phyloP scores from a whole-genome alignment of 2,888 invertebrate genomes.

The Pammene fasciana region DNA sequence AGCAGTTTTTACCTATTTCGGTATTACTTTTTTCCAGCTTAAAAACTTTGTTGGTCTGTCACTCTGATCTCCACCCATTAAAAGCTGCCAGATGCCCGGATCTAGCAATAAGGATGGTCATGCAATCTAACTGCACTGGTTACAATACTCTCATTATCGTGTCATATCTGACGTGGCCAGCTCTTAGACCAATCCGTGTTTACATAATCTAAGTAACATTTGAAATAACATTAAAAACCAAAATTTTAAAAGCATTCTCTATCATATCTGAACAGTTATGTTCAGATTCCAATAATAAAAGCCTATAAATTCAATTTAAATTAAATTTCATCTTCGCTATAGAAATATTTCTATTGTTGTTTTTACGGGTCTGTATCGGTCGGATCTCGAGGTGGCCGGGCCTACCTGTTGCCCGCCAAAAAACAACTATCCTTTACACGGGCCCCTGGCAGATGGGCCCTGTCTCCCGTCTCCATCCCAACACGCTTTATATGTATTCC shows the following conservation, averaged over 20 bases:
- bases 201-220: conserved; percentile 9
- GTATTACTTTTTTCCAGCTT: no score
- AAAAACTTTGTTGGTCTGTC: no score
- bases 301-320: conserved; percentile 20
- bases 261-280: no score
- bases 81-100: no score
- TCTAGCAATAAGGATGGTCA: no score
- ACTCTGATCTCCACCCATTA: no score
- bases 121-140: no score
- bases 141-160: no score
- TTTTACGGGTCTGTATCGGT: conserved; percentile 40
- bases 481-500: conserved; percentile 15
- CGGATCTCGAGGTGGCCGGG: conserved; percentile 44
- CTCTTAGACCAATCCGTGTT: no score
- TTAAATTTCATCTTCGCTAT: conserved; percentile 33
- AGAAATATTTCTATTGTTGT: conserved; percentile 45
- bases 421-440: conserved; percentile 43
- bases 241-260: no score
- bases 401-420: conserved; percentile 46
- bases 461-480: conserved; percentile 11
- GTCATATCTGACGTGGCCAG: no score
- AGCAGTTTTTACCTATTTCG: no score
- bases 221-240: neutral
- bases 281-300: conserved; percentile 15
- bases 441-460: conserved; percentile 27